phyloP scores from a whole-genome alignment of 2,888 invertebrate genomes.

The Prosapia bicincta region DNA sequence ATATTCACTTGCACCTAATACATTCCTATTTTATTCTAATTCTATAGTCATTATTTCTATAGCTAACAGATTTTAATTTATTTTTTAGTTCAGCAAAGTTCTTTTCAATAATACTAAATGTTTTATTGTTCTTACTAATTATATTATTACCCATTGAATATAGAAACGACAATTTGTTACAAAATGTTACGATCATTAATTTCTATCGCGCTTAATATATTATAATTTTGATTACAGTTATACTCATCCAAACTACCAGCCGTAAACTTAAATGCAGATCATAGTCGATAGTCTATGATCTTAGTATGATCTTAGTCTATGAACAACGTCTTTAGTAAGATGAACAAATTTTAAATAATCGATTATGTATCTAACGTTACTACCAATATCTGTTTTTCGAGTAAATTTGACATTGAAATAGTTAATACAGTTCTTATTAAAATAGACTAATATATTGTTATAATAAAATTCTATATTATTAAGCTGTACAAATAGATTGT shows the following conservation, averaged over 20 bases:
- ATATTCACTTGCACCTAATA: not conserved
- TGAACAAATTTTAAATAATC: not conserved
- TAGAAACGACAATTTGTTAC: not conserved
- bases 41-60: not conserved
- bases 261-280: not conserved
- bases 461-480: not conserved
- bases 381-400: not conserved
- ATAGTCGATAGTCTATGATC: not conserved
- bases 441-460: not conserved
- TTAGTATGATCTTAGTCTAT: not conserved
- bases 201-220: not conserved
- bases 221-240: not conserved
- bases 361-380: not conserved
- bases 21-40: not conserved
- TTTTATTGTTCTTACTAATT: not conserved
- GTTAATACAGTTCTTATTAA: not conserved
- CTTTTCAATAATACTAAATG: not conserved
- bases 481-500: not conserved
- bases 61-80: not conserved
- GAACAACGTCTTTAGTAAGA: not conserved
- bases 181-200: not conserved
- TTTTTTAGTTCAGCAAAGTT: not conserved
- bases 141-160: not conserved
- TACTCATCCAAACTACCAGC: not conserved
- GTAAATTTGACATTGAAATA: not conserved